Evolutionary conservation across 2,888 invertebrate genomes (phyloP), one percentile per base, ranked within the genome.

Genomic region (Rhagium mordax): DNA sequence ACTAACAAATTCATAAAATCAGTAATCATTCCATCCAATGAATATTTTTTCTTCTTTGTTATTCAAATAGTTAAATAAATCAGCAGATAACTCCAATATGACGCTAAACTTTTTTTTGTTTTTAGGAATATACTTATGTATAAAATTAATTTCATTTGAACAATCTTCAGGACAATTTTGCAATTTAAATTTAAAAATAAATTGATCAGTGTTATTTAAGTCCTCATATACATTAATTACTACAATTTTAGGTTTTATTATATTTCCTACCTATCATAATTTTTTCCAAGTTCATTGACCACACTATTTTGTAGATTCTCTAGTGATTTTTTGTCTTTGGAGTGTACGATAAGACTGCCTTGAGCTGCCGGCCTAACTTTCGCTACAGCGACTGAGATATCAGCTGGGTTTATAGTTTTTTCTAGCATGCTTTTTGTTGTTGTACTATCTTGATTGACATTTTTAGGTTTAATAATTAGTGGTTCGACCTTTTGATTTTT

Each of bases 1-100:
- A 47, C 64, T 65, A 5, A 41, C 10, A 55, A 66, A 66, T 49
- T 66, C 66, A 16, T 24, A 66, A 18, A 33, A 66, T 29, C 6
- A 0, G 27, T 66, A 66, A 7, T 29, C 29, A n/a, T 49, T 53
- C 66, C 66, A 66, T 2, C 33, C 66, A 24, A 33, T 66, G 20
- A 51, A 55, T 13, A 66, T 2, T 1, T 13, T 1, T 4, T 66
- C 41, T 55, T 15, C 21, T 20, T 55, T 51, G 13, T 53, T 64
- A 15, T n/a, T 48, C 3, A 64, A 49, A 64, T 64, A 49, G 24
- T 64, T 24, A 27, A 15, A 64, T n/a, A 27, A 20, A 24, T 49
- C 48, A 13, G 64, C 7, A 49, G 49, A n/a, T 24, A 64, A 0
- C 15, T 64, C 64, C n/a, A 64, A 18, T 24, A 64, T 49, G 2